phyloP scores from a whole-genome alignment of 2,113 vertebrate genomes.

The Chaetodon trifascialis region DNA sequence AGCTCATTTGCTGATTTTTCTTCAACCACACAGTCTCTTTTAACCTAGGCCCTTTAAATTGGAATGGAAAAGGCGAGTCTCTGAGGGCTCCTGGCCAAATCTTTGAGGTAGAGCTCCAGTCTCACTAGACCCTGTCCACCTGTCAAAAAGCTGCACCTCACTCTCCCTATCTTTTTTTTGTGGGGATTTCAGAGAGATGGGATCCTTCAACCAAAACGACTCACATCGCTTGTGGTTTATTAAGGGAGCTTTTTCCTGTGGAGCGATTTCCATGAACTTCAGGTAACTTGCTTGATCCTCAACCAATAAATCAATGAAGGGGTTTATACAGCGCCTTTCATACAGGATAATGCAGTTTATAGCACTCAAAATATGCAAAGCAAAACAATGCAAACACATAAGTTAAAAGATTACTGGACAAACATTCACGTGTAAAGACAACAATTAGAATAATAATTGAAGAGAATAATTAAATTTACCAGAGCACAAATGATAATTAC shows the following conservation, averaged over 20 bases:
- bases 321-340: background rate
- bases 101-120: slow-evolving; percentile 53
- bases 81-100: slow-evolving; percentile 49
- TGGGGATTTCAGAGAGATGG: slow-evolving; percentile 47
- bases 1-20: slow-evolving; percentile 50
- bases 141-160: slow-evolving; percentile 68
- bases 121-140: slow-evolving; percentile 55
- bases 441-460: no score
- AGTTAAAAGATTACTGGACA: background rate
- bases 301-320: slow-evolving; percentile 5
- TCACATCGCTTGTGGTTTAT: slow-evolving; percentile 48
- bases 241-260: slow-evolving; percentile 20
- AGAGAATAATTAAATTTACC: background rate
- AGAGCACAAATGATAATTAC: background rate
- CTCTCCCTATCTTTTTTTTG: slow-evolving; percentile 30
- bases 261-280: slow-evolving; percentile 30
- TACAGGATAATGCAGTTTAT: background rate
- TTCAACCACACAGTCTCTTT: slow-evolving; percentile 32
- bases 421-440: background rate
- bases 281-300: slow-evolving; percentile 24
- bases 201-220: slow-evolving; percentile 65
- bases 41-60: slow-evolving; percentile 60
- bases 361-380: background rate
- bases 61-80: slow-evolving; percentile 49
- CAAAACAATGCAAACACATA: background rate